Evolutionary conservation across 2,797 vertebrate genomes (phyloP), one percentile per base, ranked within the genome.

Genomic region (Paguma larvata): DNA sequence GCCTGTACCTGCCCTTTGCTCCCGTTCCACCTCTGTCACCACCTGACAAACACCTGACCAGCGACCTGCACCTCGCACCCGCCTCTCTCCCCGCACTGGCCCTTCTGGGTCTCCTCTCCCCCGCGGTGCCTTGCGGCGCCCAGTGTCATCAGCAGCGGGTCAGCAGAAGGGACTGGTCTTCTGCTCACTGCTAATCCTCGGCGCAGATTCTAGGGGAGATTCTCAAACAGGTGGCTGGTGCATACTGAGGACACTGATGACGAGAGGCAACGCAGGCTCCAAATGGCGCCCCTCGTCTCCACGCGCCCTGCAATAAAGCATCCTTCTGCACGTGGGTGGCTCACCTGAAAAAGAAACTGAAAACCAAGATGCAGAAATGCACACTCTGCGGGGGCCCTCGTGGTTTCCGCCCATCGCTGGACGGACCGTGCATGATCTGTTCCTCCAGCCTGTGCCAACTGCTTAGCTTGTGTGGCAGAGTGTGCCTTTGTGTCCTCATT

Each of bases 61-160:
- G n/a, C 1, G 11, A 18, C 63, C 23, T 30, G 63, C 2, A 8
- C 19, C 10, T 10, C 0, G 0, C 1, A 6, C 14, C 25, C 56
- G 6, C 56, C 82, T 15, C 14, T 15, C 48, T 32, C 27, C 63
- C 14, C 80, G 30, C 38, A 48, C 12, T 0, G 23, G 15, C 0
- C 21, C 19, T 27, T 73, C 32, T 41, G 1, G 16, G 48, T 65
- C 83, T 13, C 21, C 15, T 16, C 6, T 48, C 68, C n/a, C 53
- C 23, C 27, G 5, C 0, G 5, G n/a, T 13, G 21, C 32, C 34
- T 8, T 3, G 56, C 6, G 8, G 15, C 25, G 41, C 12, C 13
- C 6, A 2, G 14, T 4, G 48, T 4, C 14, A 34, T 65, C 14
- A 11, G 30, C 6, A 27, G 1, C 18, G 2, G 6, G 19, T 4